Evolutionary conservation across 23 tunicate genomes (phyloP), one percentile per base, ranked within the genome.

Genomic region (Botrylloides violaceus): DNA sequence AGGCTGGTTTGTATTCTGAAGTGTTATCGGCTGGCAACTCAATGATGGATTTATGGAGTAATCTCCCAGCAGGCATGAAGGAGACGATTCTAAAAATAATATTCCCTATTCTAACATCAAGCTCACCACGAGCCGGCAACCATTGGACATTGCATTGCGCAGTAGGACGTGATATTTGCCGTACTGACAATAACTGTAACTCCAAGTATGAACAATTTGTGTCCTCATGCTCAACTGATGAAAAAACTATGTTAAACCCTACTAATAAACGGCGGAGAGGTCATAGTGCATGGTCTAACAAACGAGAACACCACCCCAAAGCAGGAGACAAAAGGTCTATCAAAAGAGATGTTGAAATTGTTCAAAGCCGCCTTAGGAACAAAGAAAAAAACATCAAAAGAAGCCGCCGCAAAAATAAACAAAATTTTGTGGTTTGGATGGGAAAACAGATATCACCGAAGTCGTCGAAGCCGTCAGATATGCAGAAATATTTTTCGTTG

Each of bases 131-230:
- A 4, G 18, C 15, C 65, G 58, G 37, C 22, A 25, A 37, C 25
- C 28, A 49, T 2, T 76, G 75, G 82, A 60, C 27, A 22, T 34
- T 87, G 27, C 82, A 80, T 39, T 87, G 95, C 39, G 73, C 95
- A 3, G 79, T 76, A 36, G 86, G 86, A 4, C 76, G 58, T 56
- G 50, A 60, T 27, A 78, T 87, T 50, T 87, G 95, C 43, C 48
- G 35, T 63, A 78, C 72, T 35, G 95, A 87, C 36, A 87, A 32
- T 3, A 87, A 65, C 61, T 87, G 95, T 50, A 22, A 56, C 29
- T 66, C 65, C 65, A 87, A 80, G 56, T 87, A 58, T 71, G 66
- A 76, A 77, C 71, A 76, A 60, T 87, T 53, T 49, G 70, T 70
- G 9, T 71, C 82, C 21, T 80, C 82, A 19, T 87, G 95, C 34